Percentiles rank a stretch among this genome's conserved stretches.
phyloP scores from a whole-genome alignment of 1,140 invertebrate genomes.

The Metaphire vulgaris region DNA sequence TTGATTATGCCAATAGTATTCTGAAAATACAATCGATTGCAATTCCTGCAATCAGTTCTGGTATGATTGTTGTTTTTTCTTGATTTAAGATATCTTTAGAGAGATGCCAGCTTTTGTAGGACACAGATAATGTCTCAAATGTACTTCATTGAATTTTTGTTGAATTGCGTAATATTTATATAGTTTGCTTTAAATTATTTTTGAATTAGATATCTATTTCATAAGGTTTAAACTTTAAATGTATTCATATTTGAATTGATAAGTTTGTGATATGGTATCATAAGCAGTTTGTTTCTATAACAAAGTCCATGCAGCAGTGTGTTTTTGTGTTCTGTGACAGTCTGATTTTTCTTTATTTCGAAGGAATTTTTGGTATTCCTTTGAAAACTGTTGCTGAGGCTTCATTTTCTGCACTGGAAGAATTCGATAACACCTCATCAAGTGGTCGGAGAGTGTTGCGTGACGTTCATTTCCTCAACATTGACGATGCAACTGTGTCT shows the following conservation, averaged over 20 bases:
- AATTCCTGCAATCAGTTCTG: slow-evolving; percentile 40
- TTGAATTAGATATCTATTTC: neutral
- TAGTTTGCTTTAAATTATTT: neutral
- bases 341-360: neutral
- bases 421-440: neutral
- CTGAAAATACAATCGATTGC: slow-evolving; percentile 33
- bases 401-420: neutral
- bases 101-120: neutral
- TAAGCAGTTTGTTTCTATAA: neutral
- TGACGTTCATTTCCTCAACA: neutral
- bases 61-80: slow-evolving; percentile 26
- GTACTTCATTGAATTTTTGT: neutral
- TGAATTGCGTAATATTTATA: neutral
- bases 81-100: neutral
- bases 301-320: neutral
- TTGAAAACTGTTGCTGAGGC: neutral
- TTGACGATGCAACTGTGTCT: neutral
- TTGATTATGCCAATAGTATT: slow-evolving; percentile 36
- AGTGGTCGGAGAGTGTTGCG: neutral
- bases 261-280: neutral
- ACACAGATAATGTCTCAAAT: no score
- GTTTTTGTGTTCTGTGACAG: neutral
- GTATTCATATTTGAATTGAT: neutral
- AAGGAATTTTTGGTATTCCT: neutral
- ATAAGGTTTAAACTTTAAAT: neutral